Base-by-base conservation (phyloP, 2,888 invertebrate genomes). In the Troides aeacus region DNA sequence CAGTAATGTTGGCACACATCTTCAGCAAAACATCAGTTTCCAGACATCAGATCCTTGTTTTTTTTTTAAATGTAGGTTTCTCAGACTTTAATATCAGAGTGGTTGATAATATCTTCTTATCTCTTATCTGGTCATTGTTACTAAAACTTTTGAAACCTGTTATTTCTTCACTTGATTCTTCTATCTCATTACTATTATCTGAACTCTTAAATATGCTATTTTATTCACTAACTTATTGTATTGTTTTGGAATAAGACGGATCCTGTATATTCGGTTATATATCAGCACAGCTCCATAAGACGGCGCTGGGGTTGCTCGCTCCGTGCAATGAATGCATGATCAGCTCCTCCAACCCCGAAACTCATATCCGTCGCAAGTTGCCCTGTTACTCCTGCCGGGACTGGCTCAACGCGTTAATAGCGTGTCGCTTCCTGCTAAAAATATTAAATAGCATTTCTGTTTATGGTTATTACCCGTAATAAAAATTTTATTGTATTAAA, bases 361-460 rank as follows among this genome's bases (percentile, higher is more conserved):
- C 84, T 88, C 84, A 87, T 87, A 87, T 87, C 87, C 88, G 85
- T 80, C 78, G 72, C 56, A 65, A 71, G 21, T 56, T 23, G 58
- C 69, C 69, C 70, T 72, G 70, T 80, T 78, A 81, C 81, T 81
- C 81, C 81, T 81, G 80, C 76, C 73, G 71, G 68, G 68, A 73
- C 69, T 74, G 75, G 64, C 74, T 71, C 71, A 72, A 71, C 72
- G 73, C 71, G 73, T 76, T 76, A 80, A 78, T 79, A 79, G 78
- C 77, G 78, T 80, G 64, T 70, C 64, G 57, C 50, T 61, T 70
- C 67, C 70, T 66, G 60, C 64, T 66, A 65, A 59, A 70, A 62
- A 62, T 68, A 64, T 64, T 68, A 64, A 71, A 68, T 71, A 64
- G 58, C 64, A 18, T 36, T 23, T 64, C 39, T 68, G 62, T 72